Conservation (phyloP, 2,888 invertebrate species). For the Dicyrtomina minuta region DNA sequence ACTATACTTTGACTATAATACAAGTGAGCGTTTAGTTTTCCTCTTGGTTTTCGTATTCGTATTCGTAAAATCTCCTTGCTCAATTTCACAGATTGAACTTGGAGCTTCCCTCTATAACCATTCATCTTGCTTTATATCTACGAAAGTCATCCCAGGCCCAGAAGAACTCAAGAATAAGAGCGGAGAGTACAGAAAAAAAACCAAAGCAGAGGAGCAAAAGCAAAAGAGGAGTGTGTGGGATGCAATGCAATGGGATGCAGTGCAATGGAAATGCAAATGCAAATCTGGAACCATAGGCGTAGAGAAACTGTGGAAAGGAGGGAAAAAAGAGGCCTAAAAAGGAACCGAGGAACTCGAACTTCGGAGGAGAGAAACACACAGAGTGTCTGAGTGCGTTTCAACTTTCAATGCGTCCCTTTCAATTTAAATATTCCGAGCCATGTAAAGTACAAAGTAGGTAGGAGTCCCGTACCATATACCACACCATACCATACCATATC, state of each 20-base stretch:
- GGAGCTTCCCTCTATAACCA: constrained; percentile 35
- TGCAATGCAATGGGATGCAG: no score
- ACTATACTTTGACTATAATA: no score
- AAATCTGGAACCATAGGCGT: no score
- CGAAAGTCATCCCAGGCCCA: no score
- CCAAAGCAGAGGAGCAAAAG: background rate
- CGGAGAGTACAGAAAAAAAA: background rate
- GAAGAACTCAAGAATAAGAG: background rate
- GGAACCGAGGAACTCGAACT: no score
- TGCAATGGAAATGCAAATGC: no score
- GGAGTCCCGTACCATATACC: background rate
- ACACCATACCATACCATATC: no score
- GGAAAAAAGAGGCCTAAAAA: no score
- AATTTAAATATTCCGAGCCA: constrained; percentile 32
- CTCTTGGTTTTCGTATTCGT: background rate
- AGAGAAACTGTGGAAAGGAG: no score
- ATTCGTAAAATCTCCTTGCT: constrained; percentile 36
- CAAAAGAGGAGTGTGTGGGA: background rate
- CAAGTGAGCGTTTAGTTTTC: no score
- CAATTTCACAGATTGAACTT: constrained; percentile 37
- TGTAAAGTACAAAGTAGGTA: no score
- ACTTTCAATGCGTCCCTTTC: constrained; percentile 27
- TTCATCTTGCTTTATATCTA: constrained; percentile 29
- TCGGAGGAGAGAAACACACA: no score
- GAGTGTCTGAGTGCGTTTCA: constrained; percentile 8